Evolutionary conservation across 2,888 invertebrate species (phyloP).

Genomic region (Eumerus sabulonum): DNA sequence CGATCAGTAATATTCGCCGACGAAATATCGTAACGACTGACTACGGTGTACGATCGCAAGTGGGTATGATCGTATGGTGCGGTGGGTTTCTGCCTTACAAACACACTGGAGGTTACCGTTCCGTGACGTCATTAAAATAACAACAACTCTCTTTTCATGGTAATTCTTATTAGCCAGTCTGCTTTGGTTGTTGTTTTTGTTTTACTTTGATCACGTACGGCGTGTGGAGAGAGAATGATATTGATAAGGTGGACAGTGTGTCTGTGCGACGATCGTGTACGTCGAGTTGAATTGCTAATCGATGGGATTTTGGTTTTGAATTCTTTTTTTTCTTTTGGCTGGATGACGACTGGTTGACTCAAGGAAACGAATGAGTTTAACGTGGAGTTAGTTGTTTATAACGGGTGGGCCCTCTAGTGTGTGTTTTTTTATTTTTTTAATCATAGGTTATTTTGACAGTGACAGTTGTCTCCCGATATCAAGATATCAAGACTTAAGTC

Average conservation of each 20-base stretch:
- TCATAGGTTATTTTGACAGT: no score
- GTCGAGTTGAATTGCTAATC: no score
- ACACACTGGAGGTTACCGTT: constrained; percentile 41
- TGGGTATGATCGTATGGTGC: constrained; percentile 14
- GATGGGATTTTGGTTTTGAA: no score
- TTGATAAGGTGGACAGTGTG: not conserved
- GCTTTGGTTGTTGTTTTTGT: constrained; percentile 60
- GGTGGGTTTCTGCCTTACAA: constrained; percentile 13
- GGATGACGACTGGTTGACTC: no score
- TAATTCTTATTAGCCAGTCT: constrained; percentile 48
- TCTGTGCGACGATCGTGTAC: no score
- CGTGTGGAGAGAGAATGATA: not conserved
- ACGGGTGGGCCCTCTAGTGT: no score
- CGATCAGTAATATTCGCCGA: constrained; percentile 39
- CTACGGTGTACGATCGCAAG: not conserved
- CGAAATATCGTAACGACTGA: constrained; percentile 45
- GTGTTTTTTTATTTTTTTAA: no score
- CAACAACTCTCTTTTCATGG: constrained; percentile 38
- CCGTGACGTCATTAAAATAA: constrained; percentile 52
- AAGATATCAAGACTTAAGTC: no score
- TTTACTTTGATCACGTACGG: constrained; percentile 40
- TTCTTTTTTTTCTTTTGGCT: no score
- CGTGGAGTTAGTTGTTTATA: no score
- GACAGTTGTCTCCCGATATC: no score
- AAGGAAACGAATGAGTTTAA: no score